phyloP scores from a whole-genome alignment of 2,797 vertebrate species.

The Luscinia luscinia region DNA sequence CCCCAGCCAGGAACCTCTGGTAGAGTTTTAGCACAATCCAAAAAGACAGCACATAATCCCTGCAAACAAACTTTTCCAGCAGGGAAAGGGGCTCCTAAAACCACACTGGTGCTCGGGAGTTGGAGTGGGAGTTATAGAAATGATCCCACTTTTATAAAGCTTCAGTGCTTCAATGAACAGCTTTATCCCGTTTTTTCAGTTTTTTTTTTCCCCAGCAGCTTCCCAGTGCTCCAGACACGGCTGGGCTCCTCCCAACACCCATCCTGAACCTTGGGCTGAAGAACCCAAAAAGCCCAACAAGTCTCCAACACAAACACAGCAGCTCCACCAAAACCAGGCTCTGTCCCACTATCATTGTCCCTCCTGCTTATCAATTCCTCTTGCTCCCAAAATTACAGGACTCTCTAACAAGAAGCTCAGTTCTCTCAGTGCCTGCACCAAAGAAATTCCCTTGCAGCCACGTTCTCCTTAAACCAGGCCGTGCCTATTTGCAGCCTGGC shows the following conservation, averaged over 20 bases:
- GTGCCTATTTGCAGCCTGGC: neutral
- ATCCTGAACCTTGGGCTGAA: neutral
- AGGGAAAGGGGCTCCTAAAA: neutral
- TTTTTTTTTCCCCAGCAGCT: neutral
- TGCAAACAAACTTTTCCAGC: neutral
- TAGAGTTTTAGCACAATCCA: neutral
- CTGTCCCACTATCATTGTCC: neutral
- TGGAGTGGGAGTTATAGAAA: rapidly evolving
- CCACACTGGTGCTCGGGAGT: rapidly evolving
- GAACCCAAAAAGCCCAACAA: neutral
- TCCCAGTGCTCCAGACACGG: neutral
- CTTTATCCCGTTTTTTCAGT: neutral
- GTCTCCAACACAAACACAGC: neutral
- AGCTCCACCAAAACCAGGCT: neutral
- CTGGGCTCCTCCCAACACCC: neutral
- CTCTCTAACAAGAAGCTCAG: neutral
- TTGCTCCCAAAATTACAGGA: neutral
- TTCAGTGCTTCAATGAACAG: neutral
- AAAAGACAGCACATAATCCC: neutral
- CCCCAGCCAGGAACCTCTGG: neutral
- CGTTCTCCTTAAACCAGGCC: neutral
- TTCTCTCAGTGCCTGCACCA: neutral
- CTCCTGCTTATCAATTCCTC: neutral
- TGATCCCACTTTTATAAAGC: too few species aligned
- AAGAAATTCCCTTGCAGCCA: neutral